Conservation (phyloP, 2,797 vertebrate genomes). For the Avahi laniger region DNA sequence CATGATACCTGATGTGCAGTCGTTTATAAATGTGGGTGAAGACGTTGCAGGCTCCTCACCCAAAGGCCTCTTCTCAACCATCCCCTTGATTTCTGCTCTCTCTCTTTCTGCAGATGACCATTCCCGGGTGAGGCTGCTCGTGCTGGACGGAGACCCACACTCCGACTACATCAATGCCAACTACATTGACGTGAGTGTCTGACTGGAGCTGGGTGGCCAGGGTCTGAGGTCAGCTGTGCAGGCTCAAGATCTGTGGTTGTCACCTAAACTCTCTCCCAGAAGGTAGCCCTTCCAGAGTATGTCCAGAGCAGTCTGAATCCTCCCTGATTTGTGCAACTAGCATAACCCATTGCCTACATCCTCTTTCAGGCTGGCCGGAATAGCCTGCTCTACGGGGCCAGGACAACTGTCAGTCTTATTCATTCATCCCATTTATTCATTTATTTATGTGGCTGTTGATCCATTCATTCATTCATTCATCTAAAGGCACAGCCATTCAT, state of each 20-base stretch:
- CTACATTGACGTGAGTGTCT: conserved; percentile 94
- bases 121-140: conserved; percentile 95
- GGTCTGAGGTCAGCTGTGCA: background rate
- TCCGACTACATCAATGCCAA: conserved; percentile 99
- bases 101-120: conserved; percentile 93
- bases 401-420: background rate
- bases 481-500: background rate
- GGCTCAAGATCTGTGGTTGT: background rate
- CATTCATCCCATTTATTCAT: background rate
- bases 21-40: background rate
- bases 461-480: background rate
- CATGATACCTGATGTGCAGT: fast-evolving
- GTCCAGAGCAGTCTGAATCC: background rate
- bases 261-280: background rate
- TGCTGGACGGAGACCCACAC: conserved; percentile 96
- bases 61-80: conserved; percentile 39
- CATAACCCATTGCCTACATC: background rate
- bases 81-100: conserved; percentile 72
- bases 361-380: background rate
- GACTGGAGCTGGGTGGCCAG: background rate
- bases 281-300: background rate
- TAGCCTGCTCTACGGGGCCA: background rate
- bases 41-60: background rate
- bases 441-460: background rate
- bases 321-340: background rate